Conservation (phyloP, 2,797 vertebrate genomes). For the Podargus strigoides region DNA sequence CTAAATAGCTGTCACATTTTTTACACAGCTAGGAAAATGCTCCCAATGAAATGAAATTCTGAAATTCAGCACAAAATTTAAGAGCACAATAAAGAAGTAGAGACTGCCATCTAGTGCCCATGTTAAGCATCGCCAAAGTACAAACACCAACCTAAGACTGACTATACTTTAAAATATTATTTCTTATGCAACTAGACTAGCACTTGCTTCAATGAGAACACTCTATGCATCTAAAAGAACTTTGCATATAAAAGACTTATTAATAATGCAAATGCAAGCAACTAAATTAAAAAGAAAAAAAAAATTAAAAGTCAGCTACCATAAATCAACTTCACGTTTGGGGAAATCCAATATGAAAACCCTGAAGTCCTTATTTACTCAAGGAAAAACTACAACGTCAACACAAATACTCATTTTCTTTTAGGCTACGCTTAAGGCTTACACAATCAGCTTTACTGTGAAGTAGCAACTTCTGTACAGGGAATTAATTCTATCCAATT, state of each 20-base stretch:
- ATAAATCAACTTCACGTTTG: background rate
- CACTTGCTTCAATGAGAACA: background rate
- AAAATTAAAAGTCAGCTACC: background rate
- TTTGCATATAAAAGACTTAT: background rate
- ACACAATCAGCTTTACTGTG: background rate
- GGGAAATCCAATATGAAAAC: background rate
- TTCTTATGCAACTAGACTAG: background rate
- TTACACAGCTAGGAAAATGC: background rate
- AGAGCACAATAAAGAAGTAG: background rate
- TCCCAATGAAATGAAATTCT: background rate
- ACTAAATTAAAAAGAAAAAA: background rate
- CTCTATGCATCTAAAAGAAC: background rate
- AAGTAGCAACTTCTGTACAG: background rate
- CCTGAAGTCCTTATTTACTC: background rate
- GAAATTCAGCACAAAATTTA: background rate
- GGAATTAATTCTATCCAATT: background rate
- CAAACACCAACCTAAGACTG: background rate
- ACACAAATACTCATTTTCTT: background rate
- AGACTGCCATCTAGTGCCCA: conserved; percentile 57
- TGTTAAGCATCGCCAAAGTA: background rate
- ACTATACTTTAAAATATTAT: background rate
- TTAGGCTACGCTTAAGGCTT: background rate
- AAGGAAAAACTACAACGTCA: background rate
- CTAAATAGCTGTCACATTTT: background rate
- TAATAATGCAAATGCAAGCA: background rate